Conservation (phyloP, 23 tunicate species). For the Corella eumyota region DNA sequence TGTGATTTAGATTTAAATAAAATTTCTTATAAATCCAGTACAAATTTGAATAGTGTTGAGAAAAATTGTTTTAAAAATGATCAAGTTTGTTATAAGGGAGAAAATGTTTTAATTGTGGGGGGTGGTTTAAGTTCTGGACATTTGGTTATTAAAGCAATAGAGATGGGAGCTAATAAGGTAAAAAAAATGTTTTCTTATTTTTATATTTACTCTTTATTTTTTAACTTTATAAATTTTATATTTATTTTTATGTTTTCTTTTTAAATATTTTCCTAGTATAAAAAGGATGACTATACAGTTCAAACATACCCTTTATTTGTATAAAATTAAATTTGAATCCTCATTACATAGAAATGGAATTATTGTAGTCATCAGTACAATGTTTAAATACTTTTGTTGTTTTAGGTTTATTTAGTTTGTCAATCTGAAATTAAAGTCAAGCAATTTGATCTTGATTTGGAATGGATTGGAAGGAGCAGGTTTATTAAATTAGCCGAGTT, state of each 20-base stretch:
- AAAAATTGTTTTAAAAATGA: background rate
- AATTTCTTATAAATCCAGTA: background rate
- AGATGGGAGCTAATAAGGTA: constrained; percentile 9
- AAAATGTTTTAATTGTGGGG: constrained; percentile 4
- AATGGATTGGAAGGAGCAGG: constrained; percentile 12
- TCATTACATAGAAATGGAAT: too few relatives aligned
- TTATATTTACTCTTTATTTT: too few relatives aligned
- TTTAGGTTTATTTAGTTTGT: constrained; percentile 8
- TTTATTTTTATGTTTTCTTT: too few relatives aligned
- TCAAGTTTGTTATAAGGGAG: background rate
- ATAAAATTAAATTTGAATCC: too few relatives aligned
- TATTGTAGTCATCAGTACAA: too few relatives aligned
- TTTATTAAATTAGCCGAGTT: constrained; percentile 8
- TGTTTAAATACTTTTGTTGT: too few relatives aligned
- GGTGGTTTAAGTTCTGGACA: constrained; percentile 19
- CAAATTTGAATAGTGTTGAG: background rate
- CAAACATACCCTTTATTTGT: too few relatives aligned
- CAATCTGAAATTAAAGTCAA: constrained; percentile 1
- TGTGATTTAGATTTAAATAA: too few relatives aligned
- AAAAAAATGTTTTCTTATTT: background rate
- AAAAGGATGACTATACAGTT: too few relatives aligned
- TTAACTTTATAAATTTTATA: too few relatives aligned
- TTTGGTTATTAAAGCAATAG: constrained; percentile 12
- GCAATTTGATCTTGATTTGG: constrained; percentile 8
- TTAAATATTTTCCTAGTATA: too few relatives aligned